phyloP scores from a whole-genome alignment of 2,113 vertebrate species.

The Scomber japonicus region DNA sequence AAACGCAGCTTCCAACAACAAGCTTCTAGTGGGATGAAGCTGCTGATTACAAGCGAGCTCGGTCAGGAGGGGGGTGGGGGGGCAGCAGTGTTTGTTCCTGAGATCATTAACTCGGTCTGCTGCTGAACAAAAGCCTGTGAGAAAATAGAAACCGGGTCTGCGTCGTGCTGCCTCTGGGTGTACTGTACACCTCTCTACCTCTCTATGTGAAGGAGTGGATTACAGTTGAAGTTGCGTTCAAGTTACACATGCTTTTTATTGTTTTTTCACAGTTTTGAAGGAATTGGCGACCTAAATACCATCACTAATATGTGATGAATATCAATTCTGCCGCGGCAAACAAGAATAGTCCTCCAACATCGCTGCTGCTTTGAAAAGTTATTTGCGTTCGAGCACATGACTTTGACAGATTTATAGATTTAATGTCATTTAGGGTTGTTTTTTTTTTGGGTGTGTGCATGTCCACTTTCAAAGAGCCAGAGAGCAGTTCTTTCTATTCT shows the following conservation, averaged over 20 bases:
- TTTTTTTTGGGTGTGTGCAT: background rate
- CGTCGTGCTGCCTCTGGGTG: conserved; percentile 15
- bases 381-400: no score
- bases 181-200: background rate
- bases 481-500: background rate
- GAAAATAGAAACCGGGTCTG: conserved; percentile 43
- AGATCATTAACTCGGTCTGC: conserved; percentile 36
- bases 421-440: background rate
- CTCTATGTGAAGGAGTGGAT: background rate
- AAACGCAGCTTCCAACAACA: background rate
- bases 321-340: background rate
- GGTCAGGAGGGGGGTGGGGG: background rate
- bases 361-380: background rate
- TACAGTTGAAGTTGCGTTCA: background rate
- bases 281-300: conserved; percentile 8
- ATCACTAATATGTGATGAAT: background rate
- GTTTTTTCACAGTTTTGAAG: conserved; percentile 6
- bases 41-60: background rate
- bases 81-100: conserved; percentile 17
- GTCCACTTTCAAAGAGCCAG: background rate
- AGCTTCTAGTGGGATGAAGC: background rate
- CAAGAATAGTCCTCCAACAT: background rate
- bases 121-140: conserved; percentile 47
- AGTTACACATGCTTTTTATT: conserved; percentile 1
- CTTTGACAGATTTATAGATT: background rate